Evolutionary conservation across 2,888 invertebrate species (phyloP).

Genomic region (Melangyna quadrimaculata): DNA sequence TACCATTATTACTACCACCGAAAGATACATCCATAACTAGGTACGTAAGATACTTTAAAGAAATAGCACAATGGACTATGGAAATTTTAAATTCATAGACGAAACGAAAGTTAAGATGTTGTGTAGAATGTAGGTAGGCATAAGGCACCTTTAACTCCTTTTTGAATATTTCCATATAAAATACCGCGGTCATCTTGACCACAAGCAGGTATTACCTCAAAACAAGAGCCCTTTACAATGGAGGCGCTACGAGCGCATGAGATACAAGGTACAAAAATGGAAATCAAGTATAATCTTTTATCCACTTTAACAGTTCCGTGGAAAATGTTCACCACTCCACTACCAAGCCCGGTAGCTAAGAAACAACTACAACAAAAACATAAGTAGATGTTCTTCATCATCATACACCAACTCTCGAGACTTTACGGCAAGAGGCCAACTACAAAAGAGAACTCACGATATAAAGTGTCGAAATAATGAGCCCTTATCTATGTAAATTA

Average conservation of each 20-base stretch:
- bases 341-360: conserved; percentile 53
- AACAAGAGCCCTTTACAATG: conserved; percentile 23
- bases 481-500: conserved; percentile 72
- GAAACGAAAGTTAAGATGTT: conserved; percentile 29
- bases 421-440: background rate
- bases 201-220: conserved; percentile 13
- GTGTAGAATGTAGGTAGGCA: background rate
- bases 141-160: background rate
- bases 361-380: background rate
- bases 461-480: conserved; percentile 71
- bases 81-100: conserved; percentile 41
- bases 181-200: conserved; percentile 37
- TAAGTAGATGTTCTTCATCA: conserved; percentile 23
- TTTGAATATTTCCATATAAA: conserved; percentile 4
- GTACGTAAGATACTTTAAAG: conserved; percentile 18
- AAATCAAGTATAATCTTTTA: conserved; percentile 18
- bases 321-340: background rate
- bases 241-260: conserved; percentile 1
- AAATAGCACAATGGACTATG: conserved; percentile 39
- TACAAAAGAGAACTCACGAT: conserved; percentile 40
- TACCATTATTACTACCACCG: background rate
- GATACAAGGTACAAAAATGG: background rate
- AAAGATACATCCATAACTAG: background rate
- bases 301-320: conserved; percentile 13
- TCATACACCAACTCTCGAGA: conserved; percentile 40